Conservation (phyloP, 2,888 invertebrate species). For the Linnaemya vulpina region DNA sequence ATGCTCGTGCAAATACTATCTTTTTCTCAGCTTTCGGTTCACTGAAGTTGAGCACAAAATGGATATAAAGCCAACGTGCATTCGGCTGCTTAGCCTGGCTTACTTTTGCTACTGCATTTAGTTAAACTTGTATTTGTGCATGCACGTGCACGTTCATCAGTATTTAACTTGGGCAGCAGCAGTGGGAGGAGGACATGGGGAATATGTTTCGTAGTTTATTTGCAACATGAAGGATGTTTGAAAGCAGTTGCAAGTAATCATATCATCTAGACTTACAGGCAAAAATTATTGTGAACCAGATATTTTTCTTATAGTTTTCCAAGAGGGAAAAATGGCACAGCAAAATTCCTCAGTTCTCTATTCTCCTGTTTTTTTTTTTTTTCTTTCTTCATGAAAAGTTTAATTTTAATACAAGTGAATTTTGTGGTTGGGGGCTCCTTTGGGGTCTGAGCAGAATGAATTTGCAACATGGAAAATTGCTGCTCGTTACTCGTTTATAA, state of each 20-base stretch:
- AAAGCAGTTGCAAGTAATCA: constrained; percentile 29
- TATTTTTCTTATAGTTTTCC: background rate
- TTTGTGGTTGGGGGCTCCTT: constrained; percentile 4
- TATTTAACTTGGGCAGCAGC: constrained; percentile 20
- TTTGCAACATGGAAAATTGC: constrained; percentile 31
- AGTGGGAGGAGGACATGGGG: constrained; percentile 2
- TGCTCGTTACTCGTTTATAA: constrained; percentile 41
- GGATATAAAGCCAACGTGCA: constrained; percentile 53
- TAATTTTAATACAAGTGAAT: constrained; percentile 26
- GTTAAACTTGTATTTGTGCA: constrained; percentile 8
- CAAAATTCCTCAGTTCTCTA: background rate
- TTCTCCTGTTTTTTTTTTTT: background rate
- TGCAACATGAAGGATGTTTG: background rate
- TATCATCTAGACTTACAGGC: constrained; percentile 15
- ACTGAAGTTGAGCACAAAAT: constrained; percentile 65
- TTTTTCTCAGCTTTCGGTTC: constrained; percentile 45
- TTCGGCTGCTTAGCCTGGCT: constrained; percentile 49
- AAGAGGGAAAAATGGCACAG: background rate
- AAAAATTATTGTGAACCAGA: constrained; percentile 38
- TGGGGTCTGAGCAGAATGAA: constrained; percentile 24
- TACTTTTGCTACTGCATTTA: constrained; percentile 45
- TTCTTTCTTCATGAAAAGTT: constrained; percentile 20
- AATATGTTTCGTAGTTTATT: constrained; percentile 8
- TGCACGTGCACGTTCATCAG: constrained; percentile 48
- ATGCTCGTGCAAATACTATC: background rate